These are phyloP conservation scores for Eumacrocentrus americanus DNA, from an alignment of 2,888 invertebrate species.

Conservation along the genomic window DNA sequence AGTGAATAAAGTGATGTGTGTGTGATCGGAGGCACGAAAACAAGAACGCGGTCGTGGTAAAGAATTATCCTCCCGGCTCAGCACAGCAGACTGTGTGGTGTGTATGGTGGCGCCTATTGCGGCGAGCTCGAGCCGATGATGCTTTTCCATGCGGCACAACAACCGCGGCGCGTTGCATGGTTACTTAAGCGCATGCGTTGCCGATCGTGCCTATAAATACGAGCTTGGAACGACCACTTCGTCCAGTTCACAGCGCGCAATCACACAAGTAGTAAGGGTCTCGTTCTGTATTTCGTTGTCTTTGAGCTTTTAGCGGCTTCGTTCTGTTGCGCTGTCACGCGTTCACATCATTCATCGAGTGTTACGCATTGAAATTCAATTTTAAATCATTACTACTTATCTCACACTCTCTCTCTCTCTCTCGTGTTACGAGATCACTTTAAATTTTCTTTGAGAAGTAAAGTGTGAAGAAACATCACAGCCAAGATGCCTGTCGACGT, in stretches of 20 bases:
- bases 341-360: no score
- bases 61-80: neutral
- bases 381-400: no score
- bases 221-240: neutral
- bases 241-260: constrained; percentile 3
- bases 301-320: no score
- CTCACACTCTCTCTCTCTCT: neutral
- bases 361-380: no score
- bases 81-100: neutral
- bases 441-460: neutral
- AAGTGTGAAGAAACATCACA: neutral
- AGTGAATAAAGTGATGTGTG: neutral
- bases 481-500: constrained; percentile 61
- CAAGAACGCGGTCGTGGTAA: neutral
- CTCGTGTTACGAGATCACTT: neutral
- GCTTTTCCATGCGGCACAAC: constrained; percentile 1
- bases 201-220: constrained; percentile 1
- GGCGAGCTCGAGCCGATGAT: neutral
- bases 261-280: no score
- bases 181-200: constrained; percentile 8
- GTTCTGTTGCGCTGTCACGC: no score
- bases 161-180: neutral
- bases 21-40: neutral
- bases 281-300: no score
- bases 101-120: constrained; percentile 18